These are phyloP conservation scores for Galerucella calmariensis DNA, from an alignment of 2,888 invertebrate species.

Conservation along the genomic window DNA sequence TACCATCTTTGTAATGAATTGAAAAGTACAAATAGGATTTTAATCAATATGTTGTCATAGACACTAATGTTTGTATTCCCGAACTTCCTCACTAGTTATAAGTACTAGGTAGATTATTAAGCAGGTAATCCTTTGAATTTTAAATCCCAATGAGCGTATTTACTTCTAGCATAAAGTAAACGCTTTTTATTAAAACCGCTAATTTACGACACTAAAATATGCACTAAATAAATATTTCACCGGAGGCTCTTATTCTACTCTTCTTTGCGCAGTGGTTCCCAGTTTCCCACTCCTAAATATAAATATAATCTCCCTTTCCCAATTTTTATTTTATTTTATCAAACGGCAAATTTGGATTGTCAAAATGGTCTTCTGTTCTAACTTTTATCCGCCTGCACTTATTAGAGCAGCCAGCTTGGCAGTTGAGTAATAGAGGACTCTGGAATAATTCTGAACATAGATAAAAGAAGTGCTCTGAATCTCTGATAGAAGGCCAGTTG, in stretches of 20 bases:
- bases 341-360: slow-evolving; percentile 19
- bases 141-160: slow-evolving; percentile 9
- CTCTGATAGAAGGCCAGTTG: no score
- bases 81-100: slow-evolving; percentile 9
- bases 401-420: background rate
- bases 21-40: slow-evolving; percentile 30
- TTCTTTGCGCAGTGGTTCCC: slow-evolving; percentile 32
- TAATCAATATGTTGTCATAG: slow-evolving; percentile 33
- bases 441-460: no score
- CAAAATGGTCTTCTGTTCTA: slow-evolving; percentile 20
- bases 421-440: no score
- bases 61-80: slow-evolving; percentile 32
- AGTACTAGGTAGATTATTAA: slow-evolving; percentile 16
- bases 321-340: slow-evolving; percentile 8
- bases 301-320: slow-evolving; percentile 1
- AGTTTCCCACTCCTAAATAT: slow-evolving; percentile 26
- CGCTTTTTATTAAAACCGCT: background rate
- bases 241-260: background rate
- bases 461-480: no score
- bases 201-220: background rate
- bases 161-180: background rate
- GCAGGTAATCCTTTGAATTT: slow-evolving; percentile 9
- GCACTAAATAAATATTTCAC: background rate
- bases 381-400: background rate
- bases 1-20: slow-evolving; percentile 70